Conservation (phyloP, 2,797 vertebrate genomes). For the Streptopelia turtur region DNA sequence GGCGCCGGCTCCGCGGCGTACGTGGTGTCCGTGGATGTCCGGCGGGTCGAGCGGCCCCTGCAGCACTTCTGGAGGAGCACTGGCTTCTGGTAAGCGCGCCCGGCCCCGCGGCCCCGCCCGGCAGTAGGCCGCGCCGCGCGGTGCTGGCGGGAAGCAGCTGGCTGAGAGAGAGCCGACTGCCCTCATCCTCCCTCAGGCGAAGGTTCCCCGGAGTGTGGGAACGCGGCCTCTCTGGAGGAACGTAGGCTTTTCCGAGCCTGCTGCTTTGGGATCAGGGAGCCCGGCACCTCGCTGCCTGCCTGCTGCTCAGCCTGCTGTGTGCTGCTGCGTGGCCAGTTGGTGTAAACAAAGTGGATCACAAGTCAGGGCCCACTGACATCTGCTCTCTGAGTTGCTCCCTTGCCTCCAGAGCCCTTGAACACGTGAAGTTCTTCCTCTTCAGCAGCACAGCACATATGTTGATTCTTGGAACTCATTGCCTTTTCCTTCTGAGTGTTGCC, state of each 20-base stretch:
- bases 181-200: accelerated
- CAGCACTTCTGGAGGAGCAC: conserved; percentile 60
- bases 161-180: no score
- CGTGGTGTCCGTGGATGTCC: conserved; percentile 6
- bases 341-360: no score
- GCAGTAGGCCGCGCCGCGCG: background rate
- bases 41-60: conserved; percentile 12
- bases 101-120: background rate
- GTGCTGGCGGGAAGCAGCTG: background rate
- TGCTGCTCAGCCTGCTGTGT: background rate
- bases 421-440: background rate
- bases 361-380: background rate
- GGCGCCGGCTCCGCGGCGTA: background rate
- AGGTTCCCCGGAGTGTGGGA: accelerated
- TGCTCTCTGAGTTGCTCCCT: no score
- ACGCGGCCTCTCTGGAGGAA: background rate
- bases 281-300: no score
- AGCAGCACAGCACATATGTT: accelerated
- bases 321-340: background rate
- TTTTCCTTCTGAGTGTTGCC: background rate
- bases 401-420: background rate
- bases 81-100: conserved; percentile 56
- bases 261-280: background rate
- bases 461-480: accelerated
- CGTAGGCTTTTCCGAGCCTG: background rate